Evolutionary conservation across 2,888 invertebrate species (phyloP).

Genomic region (Leptothorax acervorum): DNA sequence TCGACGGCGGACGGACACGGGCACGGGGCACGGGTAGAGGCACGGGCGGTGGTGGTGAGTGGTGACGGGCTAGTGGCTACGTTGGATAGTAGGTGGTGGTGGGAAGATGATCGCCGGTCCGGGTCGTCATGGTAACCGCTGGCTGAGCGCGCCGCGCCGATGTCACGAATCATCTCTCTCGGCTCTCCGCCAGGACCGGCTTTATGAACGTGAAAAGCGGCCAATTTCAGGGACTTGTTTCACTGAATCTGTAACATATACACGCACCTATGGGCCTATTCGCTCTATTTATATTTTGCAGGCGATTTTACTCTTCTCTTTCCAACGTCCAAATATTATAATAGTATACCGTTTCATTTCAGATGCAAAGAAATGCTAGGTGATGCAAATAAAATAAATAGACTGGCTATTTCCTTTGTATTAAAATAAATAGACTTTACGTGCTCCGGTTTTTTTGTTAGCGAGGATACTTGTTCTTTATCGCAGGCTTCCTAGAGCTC

Average conservation of each 20-base stretch:
- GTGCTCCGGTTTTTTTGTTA: not conserved
- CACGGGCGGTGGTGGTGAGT: constrained; percentile 44
- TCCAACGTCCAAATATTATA: not conserved
- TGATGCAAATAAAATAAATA: not conserved
- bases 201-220: too few relatives aligned
- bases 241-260: too few relatives aligned
- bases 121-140: constrained; percentile 78
- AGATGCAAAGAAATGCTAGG: not conserved
- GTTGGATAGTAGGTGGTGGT: constrained; percentile 62
- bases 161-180: constrained; percentile 46
- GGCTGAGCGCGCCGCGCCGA: constrained; percentile 64
- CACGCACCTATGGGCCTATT: not conserved
- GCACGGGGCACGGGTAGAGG: too few relatives aligned
- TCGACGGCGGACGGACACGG: not conserved
- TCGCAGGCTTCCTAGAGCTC: not conserved
- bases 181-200: constrained; percentile 12
- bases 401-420: too few relatives aligned
- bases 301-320: not conserved
- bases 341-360: not conserved
- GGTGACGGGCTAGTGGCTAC: constrained; percentile 49
- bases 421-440: not conserved
- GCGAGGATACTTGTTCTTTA: not conserved
- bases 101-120: constrained; percentile 79
- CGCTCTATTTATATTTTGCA: not conserved
- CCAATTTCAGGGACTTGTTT: not conserved